Evolutionary conservation across 2,888 invertebrate species (phyloP).

Genomic region (Eumacrocentrus americanus): DNA sequence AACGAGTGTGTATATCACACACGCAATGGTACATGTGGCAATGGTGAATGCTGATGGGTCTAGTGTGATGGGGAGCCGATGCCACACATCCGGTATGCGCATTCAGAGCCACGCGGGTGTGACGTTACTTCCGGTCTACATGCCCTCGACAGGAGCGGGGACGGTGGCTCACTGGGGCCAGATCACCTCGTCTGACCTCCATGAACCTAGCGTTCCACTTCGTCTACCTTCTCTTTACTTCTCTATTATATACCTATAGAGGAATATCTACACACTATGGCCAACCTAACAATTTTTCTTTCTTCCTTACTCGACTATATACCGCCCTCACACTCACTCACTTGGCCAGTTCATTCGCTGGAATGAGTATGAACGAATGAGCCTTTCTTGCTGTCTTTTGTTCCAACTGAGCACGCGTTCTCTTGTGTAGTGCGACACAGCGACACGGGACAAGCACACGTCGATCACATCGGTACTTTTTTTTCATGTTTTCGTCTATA

Average conservation of each 20-base stretch:
- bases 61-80: slow-evolving; percentile 61
- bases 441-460: not conserved
- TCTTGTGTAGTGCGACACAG: not conserved
- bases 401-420: slow-evolving; percentile 21
- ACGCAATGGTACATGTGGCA: slow-evolving; percentile 53
- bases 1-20: slow-evolving; percentile 25
- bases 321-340: slow-evolving; percentile 10
- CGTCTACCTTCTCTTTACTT: slow-evolving; percentile 34
- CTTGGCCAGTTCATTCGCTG: slow-evolving; percentile 14
- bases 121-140: slow-evolving; percentile 62
- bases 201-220: slow-evolving; percentile 50
- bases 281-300: slow-evolving; percentile 8
- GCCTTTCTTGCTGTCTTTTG: slow-evolving; percentile 27
- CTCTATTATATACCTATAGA: not conserved
- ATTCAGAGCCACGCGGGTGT: slow-evolving; percentile 62
- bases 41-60: slow-evolving; percentile 58
- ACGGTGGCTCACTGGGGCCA: slow-evolving; percentile 34
- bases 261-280: not conserved
- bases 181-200: slow-evolving; percentile 59
- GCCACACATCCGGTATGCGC: slow-evolving; percentile 63
- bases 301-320: slow-evolving; percentile 24
- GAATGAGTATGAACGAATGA: slow-evolving; percentile 9
- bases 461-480: not conserved
- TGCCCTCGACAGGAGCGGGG: slow-evolving; percentile 52
- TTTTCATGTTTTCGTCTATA: not conserved